Base-by-base conservation (phyloP, 2,888 invertebrate species). In the Uloborus plumipes region DNA sequence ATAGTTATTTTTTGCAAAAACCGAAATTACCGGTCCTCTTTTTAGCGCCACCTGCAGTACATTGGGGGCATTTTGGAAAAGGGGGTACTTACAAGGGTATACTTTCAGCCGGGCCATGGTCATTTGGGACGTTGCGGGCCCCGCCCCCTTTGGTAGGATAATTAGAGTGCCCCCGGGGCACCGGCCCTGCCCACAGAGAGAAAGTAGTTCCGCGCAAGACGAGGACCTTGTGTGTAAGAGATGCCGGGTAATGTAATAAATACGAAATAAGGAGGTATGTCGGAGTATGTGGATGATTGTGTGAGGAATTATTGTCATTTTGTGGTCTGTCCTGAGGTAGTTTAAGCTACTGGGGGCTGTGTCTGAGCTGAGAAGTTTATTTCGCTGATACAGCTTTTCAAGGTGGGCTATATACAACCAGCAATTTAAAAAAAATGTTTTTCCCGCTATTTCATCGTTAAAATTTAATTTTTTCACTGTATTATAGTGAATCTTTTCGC, bases 241-340 rank as follows among this genome's bases (percentile, higher is more conserved):
- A 74, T 55, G 58, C 49, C 64, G 58, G 53, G 74, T 67, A 80
- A 74, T 69, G 80, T 74, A 74, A 80, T 80, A 80, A 80, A 80
- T 80, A 74, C 74, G 70, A 80, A 80, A 80, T 80, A 70, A 80
- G 80, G 65, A 64, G 80, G 80, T 80, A 69, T 58, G 65, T 79
- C 72, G 55, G 58, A 80, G 74, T 74, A 74, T 80, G 80, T 74
- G 80, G 74, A 80, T 80, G 80, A 80, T 80, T 74, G 80, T 80
- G 69, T 74, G 70, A 74, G 61, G 69, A 80, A 80, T 80, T 80
- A 80, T 80, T 80, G 80, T 80, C 80, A 80, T 80, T 74, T 69
- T 18, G n/a, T n/a, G 53, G 74, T 74, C 69, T 80, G 69, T 74
- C 70, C 80, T 69, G 61, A 73, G 73, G 73, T 62, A 62, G 64